These are phyloP conservation scores for Drosophila putrida DNA, from an alignment of 2,888 invertebrate species.

Conservation along the genomic window DNA sequence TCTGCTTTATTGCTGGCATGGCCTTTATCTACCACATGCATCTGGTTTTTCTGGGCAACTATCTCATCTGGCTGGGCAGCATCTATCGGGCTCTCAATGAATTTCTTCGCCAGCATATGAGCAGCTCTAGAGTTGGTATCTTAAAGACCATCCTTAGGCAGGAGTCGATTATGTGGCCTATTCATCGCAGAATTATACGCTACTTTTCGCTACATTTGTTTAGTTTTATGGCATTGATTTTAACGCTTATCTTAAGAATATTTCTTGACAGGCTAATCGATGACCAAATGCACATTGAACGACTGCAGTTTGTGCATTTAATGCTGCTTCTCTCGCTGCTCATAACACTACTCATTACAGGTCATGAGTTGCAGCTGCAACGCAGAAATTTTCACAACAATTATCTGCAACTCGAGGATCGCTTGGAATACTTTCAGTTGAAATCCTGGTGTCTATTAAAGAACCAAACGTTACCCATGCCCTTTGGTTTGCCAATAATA, in stretches of 20 bases:
- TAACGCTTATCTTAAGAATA: neutral
- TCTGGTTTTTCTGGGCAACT: constrained; percentile 59
- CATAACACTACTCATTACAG: constrained; percentile 28
- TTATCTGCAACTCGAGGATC: constrained; percentile 44
- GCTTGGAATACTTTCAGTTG: constrained; percentile 44
- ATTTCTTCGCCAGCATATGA: constrained; percentile 52
- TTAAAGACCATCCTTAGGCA: constrained; percentile 39
- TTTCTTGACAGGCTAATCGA: neutral
- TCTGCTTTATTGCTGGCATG: constrained; percentile 45
- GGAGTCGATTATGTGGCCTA: constrained; percentile 30
- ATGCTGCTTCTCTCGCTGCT: constrained; percentile 32
- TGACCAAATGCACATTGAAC: constrained; percentile 34
- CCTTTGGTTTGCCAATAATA: constrained; percentile 59
- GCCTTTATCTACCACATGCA: constrained; percentile 44
- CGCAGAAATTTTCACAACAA: constrained; percentile 27
- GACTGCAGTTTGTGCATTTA: constrained; percentile 29
- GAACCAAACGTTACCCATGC: constrained; percentile 44
- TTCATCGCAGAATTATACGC: constrained; percentile 42
- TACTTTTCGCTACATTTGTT: constrained; percentile 52
- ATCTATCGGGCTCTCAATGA: constrained; percentile 53
- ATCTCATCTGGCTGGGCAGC: constrained; percentile 59
- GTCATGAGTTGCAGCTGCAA: constrained; percentile 46
- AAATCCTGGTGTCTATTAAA: constrained; percentile 54
- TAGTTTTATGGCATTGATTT: constrained; percentile 41
- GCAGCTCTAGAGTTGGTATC: constrained; percentile 23